Evolutionary conservation across 1,140 invertebrate genomes (phyloP).

Genomic region (Telenomus remus): DNA sequence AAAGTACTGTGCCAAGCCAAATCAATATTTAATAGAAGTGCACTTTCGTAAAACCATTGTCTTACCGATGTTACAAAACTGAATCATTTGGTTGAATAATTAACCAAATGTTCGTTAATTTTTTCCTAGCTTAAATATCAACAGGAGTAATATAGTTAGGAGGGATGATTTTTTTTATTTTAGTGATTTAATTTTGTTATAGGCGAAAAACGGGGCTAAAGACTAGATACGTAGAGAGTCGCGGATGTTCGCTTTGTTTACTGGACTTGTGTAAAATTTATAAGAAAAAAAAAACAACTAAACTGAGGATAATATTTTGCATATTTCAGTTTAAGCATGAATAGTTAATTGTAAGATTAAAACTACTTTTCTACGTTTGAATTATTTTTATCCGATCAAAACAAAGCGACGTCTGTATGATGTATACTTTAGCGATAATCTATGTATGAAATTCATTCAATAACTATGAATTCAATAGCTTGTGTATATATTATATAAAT

Average conservation of each 20-base stretch:
- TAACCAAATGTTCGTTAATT: conserved; percentile 9
- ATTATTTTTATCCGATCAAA: too few relatives aligned
- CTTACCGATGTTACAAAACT: conserved; percentile 14
- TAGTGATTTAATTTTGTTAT: conserved; percentile 8
- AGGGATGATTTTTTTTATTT: conserved; percentile 13
- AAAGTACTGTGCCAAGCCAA: conserved; percentile 36
- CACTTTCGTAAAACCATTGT: conserved; percentile 51
- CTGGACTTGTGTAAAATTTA: conserved; percentile 3
- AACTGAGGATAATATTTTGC: too few relatives aligned
- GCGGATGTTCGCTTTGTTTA: conserved; percentile 21
- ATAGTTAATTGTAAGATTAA: too few relatives aligned
- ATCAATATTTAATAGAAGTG: conserved; percentile 15
- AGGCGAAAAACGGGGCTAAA: conserved; percentile 16
- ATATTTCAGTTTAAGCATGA: too few relatives aligned
- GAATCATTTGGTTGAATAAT: conserved; percentile 3
- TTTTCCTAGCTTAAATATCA: conserved; percentile 7
- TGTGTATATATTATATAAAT: conserved; percentile 47
- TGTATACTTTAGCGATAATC: conserved; percentile 35
- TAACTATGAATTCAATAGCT: conserved; percentile 28
- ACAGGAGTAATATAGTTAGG: not conserved
- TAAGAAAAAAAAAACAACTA: too few relatives aligned
- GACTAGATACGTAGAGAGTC: conserved; percentile 27
- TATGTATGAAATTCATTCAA: conserved; percentile 45
- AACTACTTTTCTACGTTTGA: not conserved
- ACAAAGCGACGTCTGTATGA: conserved; percentile 28